Evolutionary conservation across 2,113 vertebrate genomes (phyloP).

Genomic region (Menura novaehollandiae): DNA sequence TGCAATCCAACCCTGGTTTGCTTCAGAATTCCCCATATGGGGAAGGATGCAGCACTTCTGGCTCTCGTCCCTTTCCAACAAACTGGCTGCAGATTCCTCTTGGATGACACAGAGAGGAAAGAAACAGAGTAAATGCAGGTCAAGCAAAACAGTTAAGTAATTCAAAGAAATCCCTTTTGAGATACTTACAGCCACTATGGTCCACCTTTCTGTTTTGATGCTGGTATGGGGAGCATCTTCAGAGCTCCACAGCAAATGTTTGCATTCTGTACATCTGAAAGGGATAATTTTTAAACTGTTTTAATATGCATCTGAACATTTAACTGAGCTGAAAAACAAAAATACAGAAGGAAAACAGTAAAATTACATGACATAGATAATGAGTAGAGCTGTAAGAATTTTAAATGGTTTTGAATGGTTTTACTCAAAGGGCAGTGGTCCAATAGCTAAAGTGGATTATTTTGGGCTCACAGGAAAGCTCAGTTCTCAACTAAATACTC

Average conservation of each 20-base stretch:
- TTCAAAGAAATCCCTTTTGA: not conserved
- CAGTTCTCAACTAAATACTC: not conserved
- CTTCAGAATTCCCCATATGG: not conserved
- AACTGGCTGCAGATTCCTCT: not conserved
- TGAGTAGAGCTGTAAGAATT: not conserved
- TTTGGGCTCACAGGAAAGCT: not conserved
- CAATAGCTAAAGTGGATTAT: not conserved
- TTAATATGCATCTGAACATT: fast-evolving
- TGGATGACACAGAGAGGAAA: not conserved
- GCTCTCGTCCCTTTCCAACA: not conserved
- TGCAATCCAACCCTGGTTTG: not conserved
- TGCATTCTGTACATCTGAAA: not conserved
- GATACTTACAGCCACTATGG: not conserved
- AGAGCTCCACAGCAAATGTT: not conserved
- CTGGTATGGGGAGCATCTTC: not conserved
- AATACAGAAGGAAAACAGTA: not conserved
- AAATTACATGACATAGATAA: not conserved
- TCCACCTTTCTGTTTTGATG: not conserved
- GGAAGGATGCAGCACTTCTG: not conserved
- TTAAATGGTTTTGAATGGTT: not conserved
- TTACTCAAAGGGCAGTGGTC: not conserved
- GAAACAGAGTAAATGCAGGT: not conserved
- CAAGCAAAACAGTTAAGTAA: not conserved
- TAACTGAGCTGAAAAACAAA: not conserved
- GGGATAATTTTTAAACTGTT: not conserved